These are phyloP conservation scores for Cataglyphis livida DNA, from an alignment of 2,888 invertebrate genomes.

Conservation along the genomic window DNA sequence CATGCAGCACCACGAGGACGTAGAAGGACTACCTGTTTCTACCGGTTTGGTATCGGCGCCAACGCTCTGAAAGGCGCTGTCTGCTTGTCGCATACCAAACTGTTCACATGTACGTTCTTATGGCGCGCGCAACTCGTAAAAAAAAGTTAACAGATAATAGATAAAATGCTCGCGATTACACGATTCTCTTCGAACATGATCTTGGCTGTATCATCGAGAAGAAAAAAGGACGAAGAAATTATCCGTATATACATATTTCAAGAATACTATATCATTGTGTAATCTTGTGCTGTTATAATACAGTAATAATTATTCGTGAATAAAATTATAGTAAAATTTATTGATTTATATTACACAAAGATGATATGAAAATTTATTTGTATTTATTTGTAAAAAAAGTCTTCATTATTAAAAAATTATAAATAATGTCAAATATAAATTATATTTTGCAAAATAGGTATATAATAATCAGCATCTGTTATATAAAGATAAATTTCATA, in stretches of 20 bases:
- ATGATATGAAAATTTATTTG: not conserved
- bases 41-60: slow-evolving; percentile 80
- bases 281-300: not conserved
- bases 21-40: slow-evolving; percentile 77
- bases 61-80: slow-evolving; percentile 73
- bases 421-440: too few relatives aligned
- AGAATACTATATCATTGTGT: not conserved
- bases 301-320: not conserved
- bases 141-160: slow-evolving; percentile 70
- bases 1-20: slow-evolving; percentile 62
- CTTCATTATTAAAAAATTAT: not conserved
- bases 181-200: slow-evolving; percentile 44
- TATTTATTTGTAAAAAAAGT: not conserved
- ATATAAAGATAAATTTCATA: not conserved
- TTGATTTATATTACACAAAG: not conserved
- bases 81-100: slow-evolving; percentile 66
- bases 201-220: not conserved
- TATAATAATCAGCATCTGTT: not conserved
- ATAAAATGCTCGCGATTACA: slow-evolving; percentile 56
- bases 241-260: not conserved
- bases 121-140: slow-evolving; percentile 55
- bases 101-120: slow-evolving; percentile 52
- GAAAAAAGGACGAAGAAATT: not conserved
- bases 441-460: not conserved
- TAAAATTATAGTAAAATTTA: not conserved